phyloP scores from a whole-genome alignment of 2,888 invertebrate genomes.

The Lamellibrachia satsuma region DNA sequence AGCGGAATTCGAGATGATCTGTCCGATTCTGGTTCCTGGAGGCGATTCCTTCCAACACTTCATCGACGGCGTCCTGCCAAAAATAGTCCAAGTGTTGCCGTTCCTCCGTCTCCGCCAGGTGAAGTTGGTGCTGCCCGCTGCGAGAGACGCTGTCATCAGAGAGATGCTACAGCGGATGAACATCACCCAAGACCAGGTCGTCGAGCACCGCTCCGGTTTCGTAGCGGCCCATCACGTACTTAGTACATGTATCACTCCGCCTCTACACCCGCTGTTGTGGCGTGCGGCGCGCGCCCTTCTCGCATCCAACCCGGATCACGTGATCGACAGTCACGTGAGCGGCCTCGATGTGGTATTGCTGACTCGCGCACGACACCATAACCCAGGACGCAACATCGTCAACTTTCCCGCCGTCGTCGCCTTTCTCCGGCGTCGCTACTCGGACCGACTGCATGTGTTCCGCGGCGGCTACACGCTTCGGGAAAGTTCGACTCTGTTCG shows the following conservation, averaged over 20 bases:
- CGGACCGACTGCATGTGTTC: slow-evolving; percentile 26
- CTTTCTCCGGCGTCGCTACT: slow-evolving; percentile 25
- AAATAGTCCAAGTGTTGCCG: slow-evolving; percentile 31
- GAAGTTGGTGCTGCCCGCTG: slow-evolving; percentile 27
- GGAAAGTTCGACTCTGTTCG: slow-evolving; percentile 26
- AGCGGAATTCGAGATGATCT: not conserved
- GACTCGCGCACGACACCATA: slow-evolving; percentile 25
- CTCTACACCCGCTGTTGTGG: slow-evolving; percentile 32
- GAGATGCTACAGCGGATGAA: slow-evolving; percentile 27
- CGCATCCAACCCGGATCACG: not conserved
- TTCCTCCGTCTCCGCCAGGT: slow-evolving; percentile 25
- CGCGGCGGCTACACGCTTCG: slow-evolving; percentile 24
- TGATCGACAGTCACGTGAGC: not conserved
- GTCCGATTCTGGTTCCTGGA: slow-evolving; percentile 37
- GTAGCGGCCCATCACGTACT: slow-evolving; percentile 25
- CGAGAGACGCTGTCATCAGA: slow-evolving; percentile 31
- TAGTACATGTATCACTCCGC: slow-evolving; percentile 33
- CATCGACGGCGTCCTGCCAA: slow-evolving; percentile 39
- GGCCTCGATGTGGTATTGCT: slow-evolving; percentile 27
- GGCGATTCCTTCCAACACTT: slow-evolving; percentile 38
- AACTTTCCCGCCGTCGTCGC: slow-evolving; percentile 29
- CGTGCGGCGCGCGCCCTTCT: slow-evolving; percentile 28
- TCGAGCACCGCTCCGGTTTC: slow-evolving; percentile 23
- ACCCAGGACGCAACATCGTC: slow-evolving; percentile 28
- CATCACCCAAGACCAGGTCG: slow-evolving; percentile 26